Evolutionary conservation across 2,113 vertebrate species (phyloP), one percentile per base, ranked within the genome.

Genomic region (Hepsetus odoe): DNA sequence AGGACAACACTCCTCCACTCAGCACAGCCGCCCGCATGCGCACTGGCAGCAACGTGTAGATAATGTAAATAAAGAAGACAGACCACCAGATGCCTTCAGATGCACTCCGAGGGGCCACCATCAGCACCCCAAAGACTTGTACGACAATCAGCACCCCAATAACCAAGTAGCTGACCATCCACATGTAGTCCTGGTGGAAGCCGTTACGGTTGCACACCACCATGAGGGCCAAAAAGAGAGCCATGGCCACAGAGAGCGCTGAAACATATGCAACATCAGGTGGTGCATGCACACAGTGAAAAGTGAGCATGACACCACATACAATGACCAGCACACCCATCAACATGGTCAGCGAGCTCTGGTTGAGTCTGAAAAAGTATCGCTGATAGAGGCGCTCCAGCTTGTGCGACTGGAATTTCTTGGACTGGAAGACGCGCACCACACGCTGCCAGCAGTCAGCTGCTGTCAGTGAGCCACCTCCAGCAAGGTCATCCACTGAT

Each of bases 331-430:
- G 92, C 2, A 96, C 95, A 0, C 95, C 97, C 97, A 99, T 97
- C 62, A 99, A 92, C 94, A 98, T 95, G 0, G 97, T 97, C 83
- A 99, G 90, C 70, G 96, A 97, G 92, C 96, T 98, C 95, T 98
- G 97, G 93, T 99, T 98, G 90, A 99, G 95, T 88, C 97, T 93
- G 86, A 98, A 98, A 90, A 98, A 98, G 91, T 99, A 98, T 42
- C 97, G 95, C 90, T 99, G 97, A 93, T 99, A 99, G 6, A 98
- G 93, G 2, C 95, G 93, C 88, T 99, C 97, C 92, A 99, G 91
- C 85, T 99, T 99, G 85, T 94, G 90, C 0, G 97, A 98, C 85
- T 94, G 96, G 90, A 99, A 99, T 77, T 96, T 97, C 86, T 98
- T 98, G 0, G 97, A 98, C 88, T 95, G 96, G 86, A 98, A 98